phyloP scores from a whole-genome alignment of 1,140 invertebrate genomes.

The Aphelinus atriplicis region DNA sequence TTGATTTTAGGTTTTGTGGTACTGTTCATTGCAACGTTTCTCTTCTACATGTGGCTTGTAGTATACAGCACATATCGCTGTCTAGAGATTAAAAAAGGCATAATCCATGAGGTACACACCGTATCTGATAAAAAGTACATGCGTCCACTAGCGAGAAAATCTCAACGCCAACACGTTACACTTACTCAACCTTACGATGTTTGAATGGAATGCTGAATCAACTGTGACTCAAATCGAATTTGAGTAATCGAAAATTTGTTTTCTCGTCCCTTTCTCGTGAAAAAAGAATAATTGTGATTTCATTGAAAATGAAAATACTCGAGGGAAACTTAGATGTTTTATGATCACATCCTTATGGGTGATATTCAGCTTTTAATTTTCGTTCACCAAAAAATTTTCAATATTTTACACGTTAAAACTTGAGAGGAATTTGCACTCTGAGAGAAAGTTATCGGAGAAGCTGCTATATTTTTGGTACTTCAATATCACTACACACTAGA shows the following conservation, averaged over 20 bases:
- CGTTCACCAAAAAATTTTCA: too few relatives aligned
- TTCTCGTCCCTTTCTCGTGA: too few relatives aligned
- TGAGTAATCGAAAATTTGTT: too few relatives aligned
- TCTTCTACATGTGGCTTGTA: constrained; percentile 64
- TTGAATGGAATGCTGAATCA: constrained; percentile 33
- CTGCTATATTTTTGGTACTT: constrained; percentile 25
- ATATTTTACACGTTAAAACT: too few relatives aligned
- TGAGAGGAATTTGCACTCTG: too few relatives aligned
- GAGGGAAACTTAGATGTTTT: too few relatives aligned
- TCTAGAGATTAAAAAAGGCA: constrained; percentile 58
- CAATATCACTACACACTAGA: too few relatives aligned
- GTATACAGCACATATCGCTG: constrained; percentile 66
- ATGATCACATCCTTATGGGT: too few relatives aligned
- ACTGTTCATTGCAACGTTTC: constrained; percentile 52
- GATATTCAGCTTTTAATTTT: too few relatives aligned
- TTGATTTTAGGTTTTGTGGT: constrained; percentile 52
- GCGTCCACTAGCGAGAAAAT: constrained; percentile 27
- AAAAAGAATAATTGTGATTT: too few relatives aligned
- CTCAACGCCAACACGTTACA: constrained; percentile 42
- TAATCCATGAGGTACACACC: constrained; percentile 57
- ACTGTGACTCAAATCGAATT: too few relatives aligned
- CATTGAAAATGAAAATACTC: too few relatives aligned
- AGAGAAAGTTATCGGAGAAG: not conserved
- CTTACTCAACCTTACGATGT: constrained; percentile 52
- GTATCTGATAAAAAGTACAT: constrained; percentile 44